Conservation (phyloP, 1,140 invertebrate species). For the Popillia japonica region DNA sequence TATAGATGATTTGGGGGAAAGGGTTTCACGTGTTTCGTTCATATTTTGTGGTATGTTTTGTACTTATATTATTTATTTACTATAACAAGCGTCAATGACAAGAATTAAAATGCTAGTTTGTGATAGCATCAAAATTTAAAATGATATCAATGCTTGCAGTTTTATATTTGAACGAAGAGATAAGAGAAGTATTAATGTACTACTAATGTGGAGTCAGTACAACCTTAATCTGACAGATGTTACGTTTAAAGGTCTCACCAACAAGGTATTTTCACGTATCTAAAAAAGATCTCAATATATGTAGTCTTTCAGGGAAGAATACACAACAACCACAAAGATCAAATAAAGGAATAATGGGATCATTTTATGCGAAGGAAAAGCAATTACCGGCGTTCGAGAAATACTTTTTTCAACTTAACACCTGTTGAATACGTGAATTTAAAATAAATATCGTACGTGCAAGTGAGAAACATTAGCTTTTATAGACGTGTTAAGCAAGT, state of each 20-base stretch:
- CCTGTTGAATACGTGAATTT: slow-evolving; percentile 25
- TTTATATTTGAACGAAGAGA: too few relatives aligned
- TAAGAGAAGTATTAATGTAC: neutral
- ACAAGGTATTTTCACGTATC: neutral
- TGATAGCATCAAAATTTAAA: too few relatives aligned
- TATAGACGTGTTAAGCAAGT: slow-evolving; percentile 1
- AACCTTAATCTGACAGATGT: neutral
- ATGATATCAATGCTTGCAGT: too few relatives aligned
- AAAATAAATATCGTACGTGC: slow-evolving; percentile 27
- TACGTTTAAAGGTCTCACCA: neutral
- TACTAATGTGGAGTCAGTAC: neutral
- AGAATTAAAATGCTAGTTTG: too few relatives aligned
- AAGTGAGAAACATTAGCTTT: slow-evolving; percentile 29
- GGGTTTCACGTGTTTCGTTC: neutral
- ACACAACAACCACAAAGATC: slow-evolving; percentile 4
- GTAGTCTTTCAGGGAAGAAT: neutral
- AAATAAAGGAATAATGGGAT: slow-evolving; percentile 31
- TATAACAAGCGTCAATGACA: too few relatives aligned
- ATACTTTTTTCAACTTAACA: slow-evolving; percentile 20
- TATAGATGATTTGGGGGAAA: slow-evolving; percentile 4
- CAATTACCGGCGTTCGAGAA: slow-evolving; percentile 17
- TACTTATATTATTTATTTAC: too few relatives aligned
- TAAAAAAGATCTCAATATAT: neutral
- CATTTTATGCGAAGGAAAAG: slow-evolving; percentile 25
- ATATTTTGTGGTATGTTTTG: neutral